A percentile compares a stretch with the other conserved stretches of the same genome.
These are phyloP conservation scores for Macropis europaea DNA, from an alignment of 2,888 invertebrate species.

Conservation along the genomic window DNA sequence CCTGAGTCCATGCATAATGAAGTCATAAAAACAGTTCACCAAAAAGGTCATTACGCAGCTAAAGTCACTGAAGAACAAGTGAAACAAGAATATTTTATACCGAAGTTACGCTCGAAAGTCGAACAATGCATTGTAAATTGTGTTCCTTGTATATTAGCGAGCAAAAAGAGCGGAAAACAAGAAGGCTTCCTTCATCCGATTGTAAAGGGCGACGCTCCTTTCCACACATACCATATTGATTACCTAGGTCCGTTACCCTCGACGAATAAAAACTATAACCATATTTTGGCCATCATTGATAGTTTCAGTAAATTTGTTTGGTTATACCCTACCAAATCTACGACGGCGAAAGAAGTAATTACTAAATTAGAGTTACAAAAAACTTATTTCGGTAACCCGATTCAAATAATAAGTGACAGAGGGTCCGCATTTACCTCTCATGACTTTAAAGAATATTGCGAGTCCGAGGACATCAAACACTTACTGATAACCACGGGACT, in stretches of 20 bases:
- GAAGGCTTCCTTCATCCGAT: constrained; percentile 26
- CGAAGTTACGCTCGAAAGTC: constrained; percentile 21
- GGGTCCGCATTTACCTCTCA: neutral
- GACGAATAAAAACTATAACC: constrained; percentile 26
- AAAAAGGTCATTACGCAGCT: constrained; percentile 28
- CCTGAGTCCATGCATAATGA: neutral
- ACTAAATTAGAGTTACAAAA: neutral
- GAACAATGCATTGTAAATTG: constrained; percentile 25
- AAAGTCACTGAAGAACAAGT: constrained; percentile 7
- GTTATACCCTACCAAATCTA: constrained; percentile 11
- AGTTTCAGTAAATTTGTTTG: constrained; percentile 9
- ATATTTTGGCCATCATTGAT: constrained; percentile 22
- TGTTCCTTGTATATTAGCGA: constrained; percentile 19
- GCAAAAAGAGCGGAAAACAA: constrained; percentile 19
- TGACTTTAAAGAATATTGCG: neutral
- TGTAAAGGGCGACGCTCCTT: constrained; percentile 10
- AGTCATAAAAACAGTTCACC: constrained; percentile 20
- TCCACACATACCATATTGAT: constrained; percentile 25
- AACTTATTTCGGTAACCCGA: neutral
- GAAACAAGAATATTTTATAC: constrained; percentile 27
- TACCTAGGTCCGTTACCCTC: constrained; percentile 24
- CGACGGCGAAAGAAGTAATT: neutral
- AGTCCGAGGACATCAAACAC: neutral
- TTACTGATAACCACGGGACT: too few species aligned
- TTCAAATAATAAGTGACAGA: neutral